Evolutionary conservation across 2,888 invertebrate genomes (phyloP).

Genomic region (Poecilus cupreus): DNA sequence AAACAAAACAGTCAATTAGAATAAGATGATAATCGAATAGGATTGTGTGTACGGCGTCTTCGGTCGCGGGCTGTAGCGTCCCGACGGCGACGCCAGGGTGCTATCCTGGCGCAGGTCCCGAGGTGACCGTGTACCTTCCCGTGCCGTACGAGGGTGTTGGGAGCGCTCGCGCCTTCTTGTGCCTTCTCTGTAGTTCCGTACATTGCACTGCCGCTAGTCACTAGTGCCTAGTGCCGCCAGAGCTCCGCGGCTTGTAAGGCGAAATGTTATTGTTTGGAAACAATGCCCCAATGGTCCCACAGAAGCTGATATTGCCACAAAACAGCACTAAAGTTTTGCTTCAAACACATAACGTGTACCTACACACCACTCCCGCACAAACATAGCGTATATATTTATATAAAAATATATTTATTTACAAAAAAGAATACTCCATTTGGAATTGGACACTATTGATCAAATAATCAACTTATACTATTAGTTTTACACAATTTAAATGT

Average conservation of each 20-base stretch:
- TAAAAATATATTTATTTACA: neutral
- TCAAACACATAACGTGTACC: slow-evolving; percentile 69
- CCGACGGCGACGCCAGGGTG: neutral
- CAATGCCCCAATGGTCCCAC: slow-evolving; percentile 70
- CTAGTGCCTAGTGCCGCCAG: slow-evolving; percentile 58
- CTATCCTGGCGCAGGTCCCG: slow-evolving; percentile 37
- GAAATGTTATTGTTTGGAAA: slow-evolving; percentile 71
- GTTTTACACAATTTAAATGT: too few species aligned
- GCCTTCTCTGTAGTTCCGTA: slow-evolving; percentile 46
- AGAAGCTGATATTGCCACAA: slow-evolving; percentile 71
- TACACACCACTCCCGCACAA: slow-evolving; percentile 68
- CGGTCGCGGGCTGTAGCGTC: too few species aligned
- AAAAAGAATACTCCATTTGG: neutral
- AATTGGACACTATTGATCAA: too few species aligned
- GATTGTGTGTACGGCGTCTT: neutral
- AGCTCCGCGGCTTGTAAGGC: slow-evolving; percentile 68
- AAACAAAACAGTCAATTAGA: too few species aligned
- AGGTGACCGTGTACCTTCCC: slow-evolving; percentile 46
- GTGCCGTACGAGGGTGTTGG: slow-evolving; percentile 62
- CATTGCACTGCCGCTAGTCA: slow-evolving; percentile 53
- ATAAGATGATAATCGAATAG: neutral
- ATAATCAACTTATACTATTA: too few species aligned
- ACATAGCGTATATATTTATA: slow-evolving; percentile 42
- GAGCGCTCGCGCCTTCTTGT: slow-evolving; percentile 49
- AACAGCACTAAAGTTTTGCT: slow-evolving; percentile 71